Evolutionary conservation across 2,797 vertebrate species (phyloP), one percentile per base, ranked within the genome.

Genomic region (Rhinatrema bivittatum): DNA sequence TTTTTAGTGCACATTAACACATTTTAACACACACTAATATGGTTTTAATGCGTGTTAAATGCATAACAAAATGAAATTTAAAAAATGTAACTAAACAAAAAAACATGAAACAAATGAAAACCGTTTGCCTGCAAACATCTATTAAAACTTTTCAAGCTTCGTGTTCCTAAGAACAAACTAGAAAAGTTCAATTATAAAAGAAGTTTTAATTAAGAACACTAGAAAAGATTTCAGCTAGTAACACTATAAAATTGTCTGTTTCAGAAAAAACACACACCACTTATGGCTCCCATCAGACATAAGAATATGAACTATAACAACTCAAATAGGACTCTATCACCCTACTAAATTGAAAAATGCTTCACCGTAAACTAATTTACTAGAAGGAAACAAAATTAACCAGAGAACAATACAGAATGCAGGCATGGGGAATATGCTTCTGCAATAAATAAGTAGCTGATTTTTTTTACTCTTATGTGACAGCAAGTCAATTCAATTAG

Each of bases 321-420:
- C 26, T 52, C 50, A 15, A 32, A 22, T 44, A 28, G 7, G 54
- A n/a, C 9, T 14, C 25, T 41, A n/a, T n/a, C 25, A 25, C 13
- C 29, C 43, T 37, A 30, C 29, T 29, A 39, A 45, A 7, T 7
- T 31, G 40, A 41, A 8, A 25, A 28, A 34, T 16, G 31, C 21
- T 36, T 9, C 32, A 34, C n/a, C n/a, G 10, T 23, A 40, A 50
- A 50, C 39, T 32, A 39, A 59, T 56, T 60, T 57, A 32, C 15
- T 44, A 36, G 17, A 47, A 33, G 46, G 50, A 73, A 72, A 76
- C 77, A 40, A 66, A 73, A 76, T 72, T 59, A 70, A 39, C 46
- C 33, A 24, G 34, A 52, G 38, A 65, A 52, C 68, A 42, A 56
- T 45, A 26, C 38, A n/a, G 40, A 56, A 67, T 32, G 53, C 31